phyloP scores from a whole-genome alignment of 2,797 vertebrate species.

The Pogoniulus pusillus region DNA sequence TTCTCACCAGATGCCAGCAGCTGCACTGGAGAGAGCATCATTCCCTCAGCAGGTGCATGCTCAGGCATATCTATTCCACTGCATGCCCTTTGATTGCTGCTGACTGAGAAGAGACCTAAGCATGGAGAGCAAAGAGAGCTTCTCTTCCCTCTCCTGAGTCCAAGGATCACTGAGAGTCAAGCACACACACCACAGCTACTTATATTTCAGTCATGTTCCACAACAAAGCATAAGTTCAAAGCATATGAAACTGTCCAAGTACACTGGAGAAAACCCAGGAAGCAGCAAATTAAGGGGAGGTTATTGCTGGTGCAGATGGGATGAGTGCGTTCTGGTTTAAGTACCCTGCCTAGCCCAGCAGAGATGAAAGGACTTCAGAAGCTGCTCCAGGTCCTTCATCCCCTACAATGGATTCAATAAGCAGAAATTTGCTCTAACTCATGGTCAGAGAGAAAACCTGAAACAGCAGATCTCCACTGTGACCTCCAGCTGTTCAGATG shows the following conservation, averaged over 20 bases:
- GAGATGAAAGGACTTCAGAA: background rate
- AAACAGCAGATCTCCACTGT: background rate
- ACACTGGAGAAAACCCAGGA: rapidly evolving
- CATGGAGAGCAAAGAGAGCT: background rate
- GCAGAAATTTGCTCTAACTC: background rate
- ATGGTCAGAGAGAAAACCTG: background rate
- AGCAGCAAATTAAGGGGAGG: background rate
- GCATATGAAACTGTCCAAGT: background rate
- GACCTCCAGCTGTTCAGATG: background rate
- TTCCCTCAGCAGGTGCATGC: background rate
- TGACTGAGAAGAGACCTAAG: background rate
- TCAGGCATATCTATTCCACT: background rate
- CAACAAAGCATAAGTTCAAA: rapidly evolving
- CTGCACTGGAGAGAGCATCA: background rate
- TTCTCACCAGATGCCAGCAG: background rate
- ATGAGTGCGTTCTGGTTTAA: background rate
- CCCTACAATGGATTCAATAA: background rate
- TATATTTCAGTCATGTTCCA: background rate
- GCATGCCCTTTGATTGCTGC: background rate
- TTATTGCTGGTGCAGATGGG: background rate
- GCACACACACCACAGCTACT: background rate
- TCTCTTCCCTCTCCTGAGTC: background rate
- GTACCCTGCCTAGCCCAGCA: background rate
- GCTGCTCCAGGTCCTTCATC: background rate
- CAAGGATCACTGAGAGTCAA: background rate